A percentile compares a stretch with the other conserved stretches of the same genome.
Evolutionary conservation across 2,113 vertebrate genomes (phyloP).

Genomic region (Vombatus ursinus): DNA sequence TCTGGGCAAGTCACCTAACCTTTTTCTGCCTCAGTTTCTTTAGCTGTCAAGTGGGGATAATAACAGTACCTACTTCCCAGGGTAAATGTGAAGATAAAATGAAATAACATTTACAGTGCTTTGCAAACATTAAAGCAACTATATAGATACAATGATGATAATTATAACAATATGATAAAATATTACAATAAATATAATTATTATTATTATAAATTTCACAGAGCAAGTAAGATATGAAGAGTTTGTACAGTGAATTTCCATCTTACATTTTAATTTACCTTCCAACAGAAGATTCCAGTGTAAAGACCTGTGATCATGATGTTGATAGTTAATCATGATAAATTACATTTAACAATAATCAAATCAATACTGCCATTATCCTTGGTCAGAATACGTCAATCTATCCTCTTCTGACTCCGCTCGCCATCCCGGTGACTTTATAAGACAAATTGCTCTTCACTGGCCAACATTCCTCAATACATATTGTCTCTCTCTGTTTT

Average conservation of each 20-base stretch:
- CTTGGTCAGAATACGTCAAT: neutral
- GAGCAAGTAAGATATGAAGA: neutral
- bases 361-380: neutral
- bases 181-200: neutral
- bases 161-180: conserved; percentile 21
- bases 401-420: neutral
- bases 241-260: neutral
- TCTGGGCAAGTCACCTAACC: neutral
- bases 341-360: neutral
- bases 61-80: neutral
- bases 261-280: neutral
- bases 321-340: neutral
- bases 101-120: neutral
- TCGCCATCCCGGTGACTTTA: neutral
- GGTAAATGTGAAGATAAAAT: neutral
- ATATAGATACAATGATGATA: neutral
- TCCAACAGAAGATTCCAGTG: neutral
- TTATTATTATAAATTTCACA: conserved; percentile 54
- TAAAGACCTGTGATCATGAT: neutral
- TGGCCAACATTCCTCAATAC: neutral
- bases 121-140: neutral
- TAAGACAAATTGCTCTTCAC: neutral
- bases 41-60: neutral
- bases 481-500: neutral
- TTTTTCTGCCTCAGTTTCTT: neutral